Percentiles rank a stretch among this genome's conserved stretches.
Conservation (phyloP, 2,888 invertebrate genomes). For the Nymphalis polychloros region DNA sequence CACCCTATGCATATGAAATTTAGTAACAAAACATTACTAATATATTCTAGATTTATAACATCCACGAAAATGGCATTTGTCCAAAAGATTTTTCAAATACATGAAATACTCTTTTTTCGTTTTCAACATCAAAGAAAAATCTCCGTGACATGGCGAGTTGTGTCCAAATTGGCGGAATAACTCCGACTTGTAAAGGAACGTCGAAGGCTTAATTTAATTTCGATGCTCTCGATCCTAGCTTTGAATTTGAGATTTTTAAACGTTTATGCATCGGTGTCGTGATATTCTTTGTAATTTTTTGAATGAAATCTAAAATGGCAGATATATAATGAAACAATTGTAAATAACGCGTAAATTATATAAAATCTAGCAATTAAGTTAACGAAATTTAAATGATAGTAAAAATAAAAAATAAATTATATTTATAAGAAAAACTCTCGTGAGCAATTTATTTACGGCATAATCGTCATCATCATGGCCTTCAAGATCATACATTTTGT, state of each 20-base stretch:
- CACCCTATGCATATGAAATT: no score
- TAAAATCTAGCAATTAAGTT: no score
- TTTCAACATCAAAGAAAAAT: constrained; percentile 9
- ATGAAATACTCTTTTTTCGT: not conserved
- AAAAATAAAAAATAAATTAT: no score
- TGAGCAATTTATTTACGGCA: no score
- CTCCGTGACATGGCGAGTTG: constrained; percentile 2
- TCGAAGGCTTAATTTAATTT: constrained; percentile 26
- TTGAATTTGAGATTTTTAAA: constrained; percentile 22
- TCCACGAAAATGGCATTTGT: not conserved
- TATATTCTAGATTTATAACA: not conserved
- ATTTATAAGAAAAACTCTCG: no score
- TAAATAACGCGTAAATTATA: no score
- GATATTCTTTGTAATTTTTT: not conserved
- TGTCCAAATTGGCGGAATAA: constrained; percentile 21
- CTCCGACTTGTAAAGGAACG: constrained; percentile 24
- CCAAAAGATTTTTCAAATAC: not conserved
- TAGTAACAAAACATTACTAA: not conserved
- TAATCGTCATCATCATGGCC: no score
- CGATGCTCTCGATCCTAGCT: constrained; percentile 20
- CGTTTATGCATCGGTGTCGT: not conserved
- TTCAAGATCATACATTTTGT: no score
- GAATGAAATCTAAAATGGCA: no score
- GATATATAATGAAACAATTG: no score
- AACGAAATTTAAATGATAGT: no score